Evolutionary conservation across 2,888 invertebrate species (phyloP), one percentile per base, ranked within the genome.

Genomic region (Uropetala carovei): DNA sequence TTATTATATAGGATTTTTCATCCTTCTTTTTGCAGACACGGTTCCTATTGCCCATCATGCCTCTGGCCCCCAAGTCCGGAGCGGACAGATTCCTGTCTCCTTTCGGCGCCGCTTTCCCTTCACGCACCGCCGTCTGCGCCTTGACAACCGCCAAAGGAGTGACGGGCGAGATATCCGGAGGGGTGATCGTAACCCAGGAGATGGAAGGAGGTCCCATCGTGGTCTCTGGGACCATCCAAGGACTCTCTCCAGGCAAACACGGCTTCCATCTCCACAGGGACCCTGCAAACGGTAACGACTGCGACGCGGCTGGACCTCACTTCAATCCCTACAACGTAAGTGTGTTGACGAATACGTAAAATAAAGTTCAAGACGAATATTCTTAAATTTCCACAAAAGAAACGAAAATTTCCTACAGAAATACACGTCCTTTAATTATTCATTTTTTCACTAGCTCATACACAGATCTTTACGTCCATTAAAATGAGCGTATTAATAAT

Each of bases 251-350:
- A 13, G 94, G 94, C 10, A 91, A 92, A 8, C 94, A 94, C 91
- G 94, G 94, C 4, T 93, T 94, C 92, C 94, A 94, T 92, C 92
- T 94, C 8, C 94, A 94, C 93, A 92, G 92, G 84, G 85, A 92
- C 22, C 93, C 93, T 9, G 93, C 93, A 82, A 82, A 93, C 5
- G 93, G 92, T 0, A 92, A 93, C 11, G 93, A 93, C 84, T 94
- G 94, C 92, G 93, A 92, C 43, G 93, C 93, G 1, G 94, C 94
- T 5, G 94, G 94, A 16, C 93, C 93, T 0, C 94, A 94, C 93
- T 94, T 93, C 93, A 94, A 94, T 92, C 94, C 94, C 8, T 92
- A 92, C 58, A 92, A 93, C 75, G 93, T 93, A 27, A 92, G 86
- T 86, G 3, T 22, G n/a, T n/a, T n/a, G n/a, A n/a, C n/a, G n/a